These are phyloP conservation scores for Thyatira batis DNA, from an alignment of 2,888 invertebrate species.

Conservation along the genomic window DNA sequence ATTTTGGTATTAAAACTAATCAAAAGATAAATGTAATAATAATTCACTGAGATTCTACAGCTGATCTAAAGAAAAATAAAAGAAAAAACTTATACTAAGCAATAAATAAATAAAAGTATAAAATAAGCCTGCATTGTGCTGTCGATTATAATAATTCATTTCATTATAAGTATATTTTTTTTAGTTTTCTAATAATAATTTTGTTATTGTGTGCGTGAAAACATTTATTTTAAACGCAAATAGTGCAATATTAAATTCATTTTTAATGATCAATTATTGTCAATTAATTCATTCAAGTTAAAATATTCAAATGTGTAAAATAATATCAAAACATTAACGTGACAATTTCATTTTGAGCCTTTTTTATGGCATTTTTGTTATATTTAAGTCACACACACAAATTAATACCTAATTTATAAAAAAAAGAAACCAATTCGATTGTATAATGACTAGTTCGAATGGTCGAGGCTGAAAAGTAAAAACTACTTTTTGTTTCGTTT, in stretches of 20 bases:
- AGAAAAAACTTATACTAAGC: constrained; percentile 34
- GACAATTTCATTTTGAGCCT: not conserved
- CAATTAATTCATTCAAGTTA: not conserved
- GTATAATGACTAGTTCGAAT: constrained; percentile 69
- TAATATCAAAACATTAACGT: not conserved
- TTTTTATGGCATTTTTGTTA: not conserved
- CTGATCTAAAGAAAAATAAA: constrained; percentile 40
- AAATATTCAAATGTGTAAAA: not conserved
- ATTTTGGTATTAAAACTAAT: constrained; percentile 28
- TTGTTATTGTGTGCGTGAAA: not conserved
- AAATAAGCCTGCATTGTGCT: constrained; percentile 58
- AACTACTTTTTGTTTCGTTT: constrained; percentile 14
- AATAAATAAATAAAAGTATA: constrained; percentile 39
- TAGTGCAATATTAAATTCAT: not conserved
- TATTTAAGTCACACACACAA: not conserved
- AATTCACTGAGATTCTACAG: constrained; percentile 67
- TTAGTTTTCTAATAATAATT: not conserved
- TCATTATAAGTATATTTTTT: not conserved
- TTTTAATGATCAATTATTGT: not conserved
- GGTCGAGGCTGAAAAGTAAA: constrained; percentile 39
- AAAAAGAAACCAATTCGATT: constrained; percentile 13
- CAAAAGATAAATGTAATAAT: constrained; percentile 31
- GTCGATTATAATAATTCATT: constrained; percentile 26
- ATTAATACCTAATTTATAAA: constrained; percentile 3
- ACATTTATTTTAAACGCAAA: not conserved